phyloP scores from a whole-genome alignment of 1,140 invertebrate species.

The Papilio glaucus region DNA sequence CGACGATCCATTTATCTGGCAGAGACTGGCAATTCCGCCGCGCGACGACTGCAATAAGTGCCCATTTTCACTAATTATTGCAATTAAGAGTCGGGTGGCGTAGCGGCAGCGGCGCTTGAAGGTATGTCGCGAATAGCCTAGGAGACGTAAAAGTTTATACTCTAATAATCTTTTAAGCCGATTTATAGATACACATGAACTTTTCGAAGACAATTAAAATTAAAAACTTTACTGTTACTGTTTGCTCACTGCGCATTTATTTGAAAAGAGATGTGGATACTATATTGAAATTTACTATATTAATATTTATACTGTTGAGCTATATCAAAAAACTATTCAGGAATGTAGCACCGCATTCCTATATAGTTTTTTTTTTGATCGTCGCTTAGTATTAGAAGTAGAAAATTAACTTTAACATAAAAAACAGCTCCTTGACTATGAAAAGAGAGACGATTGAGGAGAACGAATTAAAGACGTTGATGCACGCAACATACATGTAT shows the following conservation, averaged over 20 bases:
- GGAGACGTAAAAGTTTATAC: constrained; percentile 5
- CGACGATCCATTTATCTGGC: constrained; percentile 20
- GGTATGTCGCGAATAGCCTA: constrained; percentile 34
- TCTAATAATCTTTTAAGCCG: no score
- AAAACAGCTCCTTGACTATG: constrained; percentile 38
- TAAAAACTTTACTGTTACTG: no score
- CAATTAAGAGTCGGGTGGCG: constrained; percentile 45
- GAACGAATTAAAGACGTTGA: constrained; percentile 53
- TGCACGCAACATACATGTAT: constrained; percentile 43
- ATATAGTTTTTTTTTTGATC: no score
- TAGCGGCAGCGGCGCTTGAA: constrained; percentile 29
- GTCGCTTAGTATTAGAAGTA: no score
- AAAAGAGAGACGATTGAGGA: constrained; percentile 5
- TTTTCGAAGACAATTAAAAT: no score
- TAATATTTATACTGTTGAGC: no score
- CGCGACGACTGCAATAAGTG: constrained; percentile 48
- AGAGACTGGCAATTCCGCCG: constrained; percentile 23
- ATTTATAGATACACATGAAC: no score
- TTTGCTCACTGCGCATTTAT: no score
- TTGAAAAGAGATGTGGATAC: no score
- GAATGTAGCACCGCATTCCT: no score
- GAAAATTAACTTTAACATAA: no score
- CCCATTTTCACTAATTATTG: constrained; percentile 58
- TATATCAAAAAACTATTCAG: no score
- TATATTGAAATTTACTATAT: neutral